These are phyloP conservation scores for Elgaria multicarinata DNA, from an alignment of 2,113 vertebrate species.

Conservation along the genomic window DNA sequence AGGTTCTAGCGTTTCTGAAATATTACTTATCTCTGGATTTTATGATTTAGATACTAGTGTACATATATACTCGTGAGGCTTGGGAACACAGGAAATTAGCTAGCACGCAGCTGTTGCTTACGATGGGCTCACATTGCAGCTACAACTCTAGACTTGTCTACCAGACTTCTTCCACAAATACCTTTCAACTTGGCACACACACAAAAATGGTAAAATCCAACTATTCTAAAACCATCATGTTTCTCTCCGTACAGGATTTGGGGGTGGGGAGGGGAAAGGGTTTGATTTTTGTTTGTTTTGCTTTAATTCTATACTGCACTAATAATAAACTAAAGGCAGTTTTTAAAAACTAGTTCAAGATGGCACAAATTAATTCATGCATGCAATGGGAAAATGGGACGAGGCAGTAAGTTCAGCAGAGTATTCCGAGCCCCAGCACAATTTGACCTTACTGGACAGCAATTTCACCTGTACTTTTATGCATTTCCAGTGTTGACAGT, in stretches of 20 bases:
- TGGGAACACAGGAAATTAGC: conserved; percentile 20
- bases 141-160: conserved; percentile 7
- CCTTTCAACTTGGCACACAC: conserved; percentile 24
- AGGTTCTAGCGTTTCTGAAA: conserved; percentile 37
- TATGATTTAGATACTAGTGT: conserved; percentile 21
- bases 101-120: not conserved
- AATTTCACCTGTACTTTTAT: not conserved
- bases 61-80: conserved; percentile 6
- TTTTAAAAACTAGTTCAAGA: not conserved
- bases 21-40: conserved; percentile 27
- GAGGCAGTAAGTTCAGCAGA: not conserved
- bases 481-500: not conserved
- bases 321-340: not conserved
- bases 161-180: conserved; percentile 13
- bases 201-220: conserved; percentile 9
- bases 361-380: not conserved
- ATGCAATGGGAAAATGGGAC: not conserved
- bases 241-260: not conserved
- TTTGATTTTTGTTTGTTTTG: not conserved
- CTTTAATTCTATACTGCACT: not conserved
- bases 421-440: not conserved
- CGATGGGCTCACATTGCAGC: not conserved
- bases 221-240: conserved; percentile 10
- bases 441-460: not conserved
- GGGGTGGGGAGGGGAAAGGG: not conserved